phyloP scores from a whole-genome alignment of 2,888 invertebrate species.

The Plebejus anna region DNA sequence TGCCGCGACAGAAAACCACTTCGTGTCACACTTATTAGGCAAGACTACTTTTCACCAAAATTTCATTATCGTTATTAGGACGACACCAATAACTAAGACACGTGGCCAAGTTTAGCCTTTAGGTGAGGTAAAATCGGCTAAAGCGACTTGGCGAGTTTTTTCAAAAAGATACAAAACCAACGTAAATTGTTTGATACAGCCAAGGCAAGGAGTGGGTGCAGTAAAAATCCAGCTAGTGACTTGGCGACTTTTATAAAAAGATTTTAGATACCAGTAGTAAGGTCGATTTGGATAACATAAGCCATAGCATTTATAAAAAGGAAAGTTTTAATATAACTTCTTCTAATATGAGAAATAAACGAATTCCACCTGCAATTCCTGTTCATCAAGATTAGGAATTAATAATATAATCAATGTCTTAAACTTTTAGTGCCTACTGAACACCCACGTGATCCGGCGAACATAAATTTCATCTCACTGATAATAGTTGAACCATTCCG shows the following conservation, averaged over 20 bases:
- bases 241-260: background rate
- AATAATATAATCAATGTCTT: constrained; percentile 21
- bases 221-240: background rate
- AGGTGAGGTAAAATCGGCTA: background rate
- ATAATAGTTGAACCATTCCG: background rate
- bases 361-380: constrained; percentile 8
- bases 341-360: background rate
- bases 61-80: constrained; percentile 73
- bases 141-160: background rate
- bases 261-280: background rate
- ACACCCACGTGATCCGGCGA: background rate
- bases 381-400: constrained; percentile 17
- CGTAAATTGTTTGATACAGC: too few species aligned
- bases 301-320: background rate
- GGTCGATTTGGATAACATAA: too few species aligned
- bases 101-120: background rate
- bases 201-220: background rate
- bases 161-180: background rate
- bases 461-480: background rate
- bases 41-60: constrained; percentile 64
- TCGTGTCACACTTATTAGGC: constrained; percentile 74
- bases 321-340: background rate
- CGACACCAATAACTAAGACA: constrained; percentile 55
- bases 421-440: constrained; percentile 7
- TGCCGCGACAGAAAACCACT: constrained; percentile 58